Base-by-base conservation (phyloP, 2,888 invertebrate species). In the Diarsia rubi region DNA sequence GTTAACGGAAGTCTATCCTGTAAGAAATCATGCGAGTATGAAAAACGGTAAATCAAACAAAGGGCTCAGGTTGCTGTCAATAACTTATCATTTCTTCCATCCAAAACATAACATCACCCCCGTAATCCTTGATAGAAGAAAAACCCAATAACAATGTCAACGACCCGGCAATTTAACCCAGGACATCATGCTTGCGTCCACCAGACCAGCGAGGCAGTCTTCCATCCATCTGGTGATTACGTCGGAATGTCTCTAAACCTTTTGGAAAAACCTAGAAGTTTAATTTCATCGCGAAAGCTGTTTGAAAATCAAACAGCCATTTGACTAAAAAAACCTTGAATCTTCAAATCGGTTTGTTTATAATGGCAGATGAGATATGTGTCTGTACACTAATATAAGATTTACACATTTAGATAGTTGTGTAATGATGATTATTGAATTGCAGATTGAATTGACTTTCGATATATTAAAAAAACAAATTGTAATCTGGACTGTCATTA, bases 391-490 rank as follows among this genome's bases (percentile, higher is more conserved):
- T 16, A 24, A 19, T 79, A 27, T 19, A 3, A 73, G 14, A 52
- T 79, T 27, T 27, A 47, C 21, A 52, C 44, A 54, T 31, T 24
- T 11, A 31, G 16, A 63, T 19, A 9, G 54, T 77, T 75, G 54
- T 81, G 81, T 75, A 74, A 77, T 49, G 57, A 42, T 49, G 47
- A 49, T 57, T 54, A 57, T 75, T 74, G 16, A 62, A 47, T 80
- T 14, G 6, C 52, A 74, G 74, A 42, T 74, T n/a, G 24, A 80
- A 73, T 62, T 52, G 5, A 54, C 68, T 67, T 82, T 54, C 77
- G 14, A 63, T 21, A 82, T 62, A 54, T 27, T 47, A 62, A 54
- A 16, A 80, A 65, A 60, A 21, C 45, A 66, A 54, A 76, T 52
- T 52, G 24, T 52, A 65, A 62, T 72, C 65, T 47, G 70, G 62